Base-by-base conservation (phyloP, 2,113 vertebrate species). In the Anolis sagrei region DNA sequence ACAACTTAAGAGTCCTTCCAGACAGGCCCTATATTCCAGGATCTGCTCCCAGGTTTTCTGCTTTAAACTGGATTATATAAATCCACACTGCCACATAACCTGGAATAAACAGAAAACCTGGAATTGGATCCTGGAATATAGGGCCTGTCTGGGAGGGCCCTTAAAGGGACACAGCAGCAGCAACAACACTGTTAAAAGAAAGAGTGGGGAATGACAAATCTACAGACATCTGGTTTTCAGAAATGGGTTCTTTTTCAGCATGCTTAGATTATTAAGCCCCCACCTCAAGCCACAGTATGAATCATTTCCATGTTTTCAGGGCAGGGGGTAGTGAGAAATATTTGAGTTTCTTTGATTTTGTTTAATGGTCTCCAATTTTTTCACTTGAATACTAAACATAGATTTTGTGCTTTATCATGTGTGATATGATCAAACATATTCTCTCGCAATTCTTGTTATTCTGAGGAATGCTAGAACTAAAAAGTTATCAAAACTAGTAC, bases 331-430 rank as follows among this genome's bases (percentile, higher is more conserved):
- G 25, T 51, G 18, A 23, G 16, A 80, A 62, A 5, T 54, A 54
- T 76, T 3, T 25, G 85, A 81, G 29, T 88, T 84, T 87, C 81
- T 39, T 2, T 3, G 23, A 80, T 29, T 81, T 39, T 86, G 27
- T 21, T 32, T 64, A 9, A 9, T 29, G 14, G 16, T 25, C 16
- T 85, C 84, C 82, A 85, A 21, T 51, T 5, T 39, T 82, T 90
- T 91, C 49, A 5, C 39, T 87, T 79, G 80, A 90, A 74, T 19
- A 36, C 29, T 36, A 8, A 74, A 68, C 76, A 7, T 78, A 34
- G 23, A 68, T 69, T 86, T 54, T 21, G 23, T 86, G 6, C 80
- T 19, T 0, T 0, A 25, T 85, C 34, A 79, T 69, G 88, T 91
- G 54, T 89, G 85, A 74, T 3, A 51, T 68, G 44, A 23, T 77